Evolutionary conservation across 1,140 invertebrate genomes (phyloP).

Genomic region (Ips nitidus): DNA sequence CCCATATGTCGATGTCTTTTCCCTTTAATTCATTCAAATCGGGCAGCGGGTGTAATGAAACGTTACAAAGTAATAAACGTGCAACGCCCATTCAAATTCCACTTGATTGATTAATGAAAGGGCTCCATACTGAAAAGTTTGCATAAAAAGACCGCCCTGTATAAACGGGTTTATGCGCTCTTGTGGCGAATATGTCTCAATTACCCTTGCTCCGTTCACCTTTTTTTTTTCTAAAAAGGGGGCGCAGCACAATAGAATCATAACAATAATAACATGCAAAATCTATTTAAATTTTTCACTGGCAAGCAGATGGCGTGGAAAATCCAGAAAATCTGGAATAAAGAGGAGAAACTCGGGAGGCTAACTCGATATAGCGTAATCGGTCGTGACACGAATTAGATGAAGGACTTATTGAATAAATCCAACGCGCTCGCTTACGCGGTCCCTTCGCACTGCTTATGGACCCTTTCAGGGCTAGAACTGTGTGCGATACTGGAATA

Average conservation of each 20-base stretch:
- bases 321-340: not conserved
- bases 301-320: conserved; percentile 1
- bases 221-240: not conserved
- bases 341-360: no score
- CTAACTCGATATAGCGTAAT: conserved; percentile 10
- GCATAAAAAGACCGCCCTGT: conserved; percentile 16
- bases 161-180: conserved; percentile 20
- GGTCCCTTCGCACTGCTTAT: conserved; percentile 11
- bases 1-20: no score
- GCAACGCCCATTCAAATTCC: conserved; percentile 23
- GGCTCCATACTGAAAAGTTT: conserved; percentile 3
- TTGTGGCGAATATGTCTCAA: conserved; percentile 8
- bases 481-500: not conserved
- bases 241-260: conserved; percentile 6
- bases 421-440: conserved; percentile 10
- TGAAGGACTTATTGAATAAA: conserved; percentile 22
- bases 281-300: conserved; percentile 14
- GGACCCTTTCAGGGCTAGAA: not conserved
- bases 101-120: conserved; percentile 24
- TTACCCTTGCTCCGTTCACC: conserved; percentile 19
- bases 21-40: no score
- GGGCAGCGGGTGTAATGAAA: conserved; percentile 1
- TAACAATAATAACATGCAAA: conserved; percentile 11
- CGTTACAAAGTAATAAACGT: conserved; percentile 15
- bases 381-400: conserved; percentile 27